Evolutionary conservation across 1,140 invertebrate genomes (phyloP).

Genomic region (Hestina assimilis): DNA sequence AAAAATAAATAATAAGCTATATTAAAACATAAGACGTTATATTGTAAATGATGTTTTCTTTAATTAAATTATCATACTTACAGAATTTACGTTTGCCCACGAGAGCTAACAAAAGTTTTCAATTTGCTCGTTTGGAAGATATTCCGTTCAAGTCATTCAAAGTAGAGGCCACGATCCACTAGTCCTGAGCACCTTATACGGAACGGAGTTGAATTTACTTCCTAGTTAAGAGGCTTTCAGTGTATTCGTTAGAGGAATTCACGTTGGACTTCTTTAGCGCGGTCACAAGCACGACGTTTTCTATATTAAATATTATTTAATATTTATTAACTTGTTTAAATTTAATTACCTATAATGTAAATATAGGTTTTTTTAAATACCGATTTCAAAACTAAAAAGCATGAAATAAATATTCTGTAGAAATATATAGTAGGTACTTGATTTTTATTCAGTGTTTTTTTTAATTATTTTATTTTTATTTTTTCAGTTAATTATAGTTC

Average conservation of each 20-base stretch:
- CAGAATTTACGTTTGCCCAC: no score
- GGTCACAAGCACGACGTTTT: not conserved
- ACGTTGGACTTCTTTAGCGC: not conserved
- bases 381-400: no score
- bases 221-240: conserved; percentile 6
- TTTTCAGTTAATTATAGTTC: no score
- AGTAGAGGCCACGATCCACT: not conserved
- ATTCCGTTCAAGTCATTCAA: not conserved
- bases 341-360: no score
- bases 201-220: not conserved
- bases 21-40: not conserved
- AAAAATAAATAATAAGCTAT: not conserved
- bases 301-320: not conserved
- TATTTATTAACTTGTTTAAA: no score
- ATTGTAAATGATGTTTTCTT: no score
- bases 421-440: no score
- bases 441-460: no score
- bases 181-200: conserved; percentile 2
- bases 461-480: no score
- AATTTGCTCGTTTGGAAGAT: not conserved
- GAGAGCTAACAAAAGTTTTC: not conserved
- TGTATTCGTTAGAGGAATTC: conserved; percentile 7
- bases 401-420: no score
- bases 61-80: no score
- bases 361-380: no score